phyloP scores from a whole-genome alignment of 2,113 vertebrate species.

The Tenrec ecaudatus region DNA sequence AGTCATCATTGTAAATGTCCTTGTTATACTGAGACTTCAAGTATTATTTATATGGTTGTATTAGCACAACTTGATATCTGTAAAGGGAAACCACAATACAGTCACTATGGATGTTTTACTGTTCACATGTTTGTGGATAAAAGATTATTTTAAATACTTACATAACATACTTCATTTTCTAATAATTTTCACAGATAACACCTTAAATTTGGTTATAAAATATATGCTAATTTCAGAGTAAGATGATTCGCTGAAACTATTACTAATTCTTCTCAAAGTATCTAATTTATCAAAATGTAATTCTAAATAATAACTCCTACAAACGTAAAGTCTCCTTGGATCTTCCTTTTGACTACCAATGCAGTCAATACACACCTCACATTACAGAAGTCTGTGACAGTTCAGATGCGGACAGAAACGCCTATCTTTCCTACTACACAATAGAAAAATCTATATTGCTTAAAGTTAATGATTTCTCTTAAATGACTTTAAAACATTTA shows the following conservation, averaged over 20 bases:
- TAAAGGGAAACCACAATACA: conserved; percentile 83
- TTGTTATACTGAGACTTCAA: conserved; percentile 80
- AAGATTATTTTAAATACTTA: conserved; percentile 44
- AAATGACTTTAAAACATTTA: conserved; percentile 43
- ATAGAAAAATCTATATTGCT: conserved; percentile 40
- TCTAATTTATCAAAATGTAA: conserved; percentile 46
- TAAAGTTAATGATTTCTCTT: conserved; percentile 9
- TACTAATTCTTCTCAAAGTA: conserved; percentile 32
- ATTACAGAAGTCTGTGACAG: background rate
- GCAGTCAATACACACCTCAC: background rate
- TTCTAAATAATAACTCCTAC: conserved; percentile 48
- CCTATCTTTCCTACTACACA: conserved; percentile 9
- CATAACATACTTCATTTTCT: background rate
- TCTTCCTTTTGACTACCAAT: conserved; percentile 26
- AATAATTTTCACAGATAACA: conserved; percentile 52
- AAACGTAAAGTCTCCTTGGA: conserved; percentile 18
- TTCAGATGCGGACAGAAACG: conserved; percentile 52
- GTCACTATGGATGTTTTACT: conserved; percentile 68
- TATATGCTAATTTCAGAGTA: background rate
- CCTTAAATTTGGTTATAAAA: conserved; percentile 36
- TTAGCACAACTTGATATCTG: conserved; percentile 85
- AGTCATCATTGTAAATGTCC: conserved; percentile 80
- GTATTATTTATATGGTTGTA: conserved; percentile 79
- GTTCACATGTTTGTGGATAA: conserved; percentile 48
- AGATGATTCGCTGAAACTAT: conserved; percentile 43